A percentile compares a stretch with the other conserved stretches of the same genome.
Conservation (phyloP, 2,797 vertebrate genomes). For the Channallabes apus region DNA sequence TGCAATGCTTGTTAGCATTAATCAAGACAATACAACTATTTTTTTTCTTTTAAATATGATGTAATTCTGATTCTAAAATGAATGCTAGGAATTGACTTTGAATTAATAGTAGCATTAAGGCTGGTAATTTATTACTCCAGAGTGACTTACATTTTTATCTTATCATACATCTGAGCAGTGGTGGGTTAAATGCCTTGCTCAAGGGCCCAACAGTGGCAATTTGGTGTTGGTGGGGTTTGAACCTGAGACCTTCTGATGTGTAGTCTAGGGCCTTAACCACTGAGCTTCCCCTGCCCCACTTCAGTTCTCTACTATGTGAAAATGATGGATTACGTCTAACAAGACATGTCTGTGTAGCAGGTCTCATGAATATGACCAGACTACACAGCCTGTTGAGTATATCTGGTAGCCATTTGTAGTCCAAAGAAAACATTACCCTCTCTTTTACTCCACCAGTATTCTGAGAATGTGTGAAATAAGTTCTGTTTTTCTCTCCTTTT, state of each 20-base stretch:
- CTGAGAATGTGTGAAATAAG: constrained; percentile 14
- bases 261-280: too few relatives aligned
- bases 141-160: too few relatives aligned
- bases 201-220: too few relatives aligned
- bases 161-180: too few relatives aligned
- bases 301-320: constrained; percentile 24
- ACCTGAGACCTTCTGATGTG: too few relatives aligned
- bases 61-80: too few relatives aligned
- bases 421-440: constrained; percentile 51
- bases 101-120: background rate
- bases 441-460: constrained; percentile 55
- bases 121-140: background rate
- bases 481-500: constrained; percentile 16
- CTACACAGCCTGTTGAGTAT: constrained; percentile 40
- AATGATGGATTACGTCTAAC: constrained; percentile 40
- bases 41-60: too few relatives aligned
- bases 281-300: too few relatives aligned
- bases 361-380: constrained; percentile 41
- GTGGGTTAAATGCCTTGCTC: too few relatives aligned
- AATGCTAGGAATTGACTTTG: too few relatives aligned
- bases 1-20: background rate
- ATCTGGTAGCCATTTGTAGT: constrained; percentile 25
- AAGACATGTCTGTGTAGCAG: constrained; percentile 25
- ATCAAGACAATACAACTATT: too few relatives aligned
- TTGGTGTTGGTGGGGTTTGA: too few relatives aligned